phyloP scores from a whole-genome alignment of 1,140 invertebrate genomes.

The Sesamia nonagrioides region DNA sequence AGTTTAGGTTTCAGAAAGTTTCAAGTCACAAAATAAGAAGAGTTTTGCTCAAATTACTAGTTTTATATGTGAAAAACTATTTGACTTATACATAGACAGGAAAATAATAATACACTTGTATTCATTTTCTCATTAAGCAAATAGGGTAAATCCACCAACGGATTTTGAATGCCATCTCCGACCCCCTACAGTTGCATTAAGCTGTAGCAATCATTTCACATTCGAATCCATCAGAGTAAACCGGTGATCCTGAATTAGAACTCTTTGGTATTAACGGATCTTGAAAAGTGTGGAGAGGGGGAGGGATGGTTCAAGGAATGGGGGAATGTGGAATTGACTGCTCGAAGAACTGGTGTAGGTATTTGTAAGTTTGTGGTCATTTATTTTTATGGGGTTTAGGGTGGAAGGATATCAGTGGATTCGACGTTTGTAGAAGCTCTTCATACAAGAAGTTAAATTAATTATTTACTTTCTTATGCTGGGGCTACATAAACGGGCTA shows the following conservation, averaged over 20 bases:
- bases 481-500: too few species aligned
- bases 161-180: not conserved
- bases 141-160: not conserved
- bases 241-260: conserved; percentile 39
- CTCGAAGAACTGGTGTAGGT: conserved; percentile 5
- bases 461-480: not conserved
- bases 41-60: too few species aligned
- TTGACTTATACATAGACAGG: too few species aligned
- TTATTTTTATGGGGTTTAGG: not conserved
- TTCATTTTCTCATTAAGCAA: too few species aligned
- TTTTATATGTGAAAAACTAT: too few species aligned
- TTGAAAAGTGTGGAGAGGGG: not conserved
- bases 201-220: conserved; percentile 26
- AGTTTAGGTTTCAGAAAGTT: too few species aligned
- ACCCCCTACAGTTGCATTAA: conserved; percentile 2
- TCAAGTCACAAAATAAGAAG: too few species aligned
- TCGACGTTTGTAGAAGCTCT: not conserved
- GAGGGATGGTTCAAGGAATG: conserved; percentile 11
- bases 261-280: conserved; percentile 28
- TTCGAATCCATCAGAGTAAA: conserved; percentile 36
- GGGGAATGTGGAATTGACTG: conserved; percentile 1
- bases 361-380: conserved; percentile 12
- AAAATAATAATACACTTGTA: too few species aligned
- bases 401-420: not conserved
- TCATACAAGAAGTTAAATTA: not conserved